Percentiles rank a stretch among this genome's conserved stretches.
Evolutionary conservation across 1,140 invertebrate species (phyloP).

Genomic region (Drosophila lini): DNA sequence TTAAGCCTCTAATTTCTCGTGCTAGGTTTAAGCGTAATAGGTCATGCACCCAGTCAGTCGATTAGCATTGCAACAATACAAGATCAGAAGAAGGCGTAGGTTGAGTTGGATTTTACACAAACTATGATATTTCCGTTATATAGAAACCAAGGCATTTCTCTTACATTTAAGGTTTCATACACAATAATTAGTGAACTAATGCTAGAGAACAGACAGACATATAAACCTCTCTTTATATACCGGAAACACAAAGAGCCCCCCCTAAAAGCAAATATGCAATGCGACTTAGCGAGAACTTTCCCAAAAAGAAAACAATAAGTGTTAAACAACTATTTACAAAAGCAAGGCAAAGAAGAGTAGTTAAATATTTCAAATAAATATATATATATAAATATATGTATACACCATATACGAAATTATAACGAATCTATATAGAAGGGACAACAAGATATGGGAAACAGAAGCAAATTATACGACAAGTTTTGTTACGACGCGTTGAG

Average conservation of each 20-base stretch:
- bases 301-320: conserved; percentile 49
- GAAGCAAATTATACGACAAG: conserved; percentile 58
- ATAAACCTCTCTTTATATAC: conserved; percentile 69
- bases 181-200: conserved; percentile 81
- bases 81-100: conserved; percentile 9
- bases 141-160: conserved; percentile 79
- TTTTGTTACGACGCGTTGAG: conserved; percentile 67
- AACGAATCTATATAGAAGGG: conserved; percentile 55
- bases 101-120: conserved; percentile 47
- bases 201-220: conserved; percentile 70
- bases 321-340: conserved; percentile 79
- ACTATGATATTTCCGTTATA: conserved; percentile 73
- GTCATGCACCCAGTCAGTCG: conserved; percentile 69
- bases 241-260: conserved; percentile 53
- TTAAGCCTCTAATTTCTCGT: conserved; percentile 62
- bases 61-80: conserved; percentile 71
- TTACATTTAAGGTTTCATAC: conserved; percentile 81
- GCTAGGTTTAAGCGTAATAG: conserved; percentile 71
- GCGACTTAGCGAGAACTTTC: conserved; percentile 46
- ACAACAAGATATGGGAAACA: conserved; percentile 59
- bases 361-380: conserved; percentile 77
- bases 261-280: conserved; percentile 23
- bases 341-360: conserved; percentile 63
- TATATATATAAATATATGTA: conserved; percentile 53
- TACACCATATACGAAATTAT: conserved; percentile 50